Evolutionary conservation across 1,140 invertebrate genomes (phyloP).

Genomic region (Portunus trituberculatus): DNA sequence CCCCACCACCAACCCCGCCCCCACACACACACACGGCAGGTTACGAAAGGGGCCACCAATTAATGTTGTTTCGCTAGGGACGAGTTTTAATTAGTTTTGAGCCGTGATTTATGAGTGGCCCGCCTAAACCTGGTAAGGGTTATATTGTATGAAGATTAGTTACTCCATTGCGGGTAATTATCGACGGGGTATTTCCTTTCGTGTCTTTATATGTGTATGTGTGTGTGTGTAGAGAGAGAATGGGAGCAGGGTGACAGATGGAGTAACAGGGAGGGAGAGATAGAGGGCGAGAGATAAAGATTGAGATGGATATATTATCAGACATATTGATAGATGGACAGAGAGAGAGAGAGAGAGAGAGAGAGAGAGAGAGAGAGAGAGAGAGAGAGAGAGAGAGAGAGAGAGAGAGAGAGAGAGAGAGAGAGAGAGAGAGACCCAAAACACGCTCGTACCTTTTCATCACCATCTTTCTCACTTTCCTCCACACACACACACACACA

Average conservation of each 20-base stretch:
- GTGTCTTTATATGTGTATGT: not conserved
- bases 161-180: not conserved
- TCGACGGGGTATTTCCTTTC: not conserved
- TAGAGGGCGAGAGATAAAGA: not conserved
- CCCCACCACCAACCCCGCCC: too few species aligned
- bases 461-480: too few species aligned
- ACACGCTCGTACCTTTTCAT: too few species aligned
- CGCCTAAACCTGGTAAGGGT: not conserved
- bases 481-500: too few species aligned
- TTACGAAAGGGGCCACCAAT: not conserved
- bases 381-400: too few species aligned
- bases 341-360: not conserved
- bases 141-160: not conserved
- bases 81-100: slow-evolving; percentile 10
- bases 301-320: not conserved
- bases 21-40: too few species aligned
- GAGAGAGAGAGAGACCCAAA: too few species aligned
- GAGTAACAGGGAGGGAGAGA: not conserved
- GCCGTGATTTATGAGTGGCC: not conserved
- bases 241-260: not conserved
- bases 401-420: too few species aligned
- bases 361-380: too few species aligned
- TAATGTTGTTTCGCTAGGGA: not conserved
- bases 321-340: not conserved
- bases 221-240: not conserved